phyloP scores from a whole-genome alignment of 2,113 vertebrate genomes.

The Cettia cetti region DNA sequence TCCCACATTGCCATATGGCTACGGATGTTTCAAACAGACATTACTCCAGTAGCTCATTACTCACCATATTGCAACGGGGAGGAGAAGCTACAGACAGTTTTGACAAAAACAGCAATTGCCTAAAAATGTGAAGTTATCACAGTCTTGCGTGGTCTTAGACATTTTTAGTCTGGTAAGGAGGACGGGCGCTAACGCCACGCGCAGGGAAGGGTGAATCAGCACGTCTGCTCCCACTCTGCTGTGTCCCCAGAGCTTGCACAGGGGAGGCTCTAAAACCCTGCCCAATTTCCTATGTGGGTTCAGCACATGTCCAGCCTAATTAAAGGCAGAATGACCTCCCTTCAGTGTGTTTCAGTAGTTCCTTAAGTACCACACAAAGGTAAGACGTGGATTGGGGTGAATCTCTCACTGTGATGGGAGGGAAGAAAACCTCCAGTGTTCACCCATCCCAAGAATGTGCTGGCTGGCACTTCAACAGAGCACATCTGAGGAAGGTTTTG shows the following conservation, averaged over 20 bases:
- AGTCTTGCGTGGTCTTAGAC: background rate
- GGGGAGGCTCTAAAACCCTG: background rate
- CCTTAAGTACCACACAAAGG: background rate
- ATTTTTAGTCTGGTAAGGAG: background rate
- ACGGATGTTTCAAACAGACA: conserved; percentile 50
- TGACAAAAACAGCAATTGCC: conserved; percentile 63
- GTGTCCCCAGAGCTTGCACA: accelerated
- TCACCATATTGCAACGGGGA: conserved; percentile 44
- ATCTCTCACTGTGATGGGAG: background rate
- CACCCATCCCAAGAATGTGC: background rate
- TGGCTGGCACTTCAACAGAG: accelerated
- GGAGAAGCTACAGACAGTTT: conserved; percentile 56
- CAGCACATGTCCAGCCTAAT: background rate
- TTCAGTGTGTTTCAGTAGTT: background rate
- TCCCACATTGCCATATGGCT: conserved; percentile 64
- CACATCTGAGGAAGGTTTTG: background rate
- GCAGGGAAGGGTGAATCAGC: background rate
- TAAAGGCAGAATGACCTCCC: background rate
- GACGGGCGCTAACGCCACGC: background rate
- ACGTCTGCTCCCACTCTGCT: background rate
- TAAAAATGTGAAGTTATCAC: conserved; percentile 4
- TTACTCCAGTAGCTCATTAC: conserved; percentile 53
- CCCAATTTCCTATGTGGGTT: background rate
- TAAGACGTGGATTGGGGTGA: accelerated
- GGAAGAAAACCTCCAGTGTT: accelerated